These are phyloP conservation scores for Riptortus pedestris DNA, from an alignment of 1,140 invertebrate genomes.

Conservation along the genomic window DNA sequence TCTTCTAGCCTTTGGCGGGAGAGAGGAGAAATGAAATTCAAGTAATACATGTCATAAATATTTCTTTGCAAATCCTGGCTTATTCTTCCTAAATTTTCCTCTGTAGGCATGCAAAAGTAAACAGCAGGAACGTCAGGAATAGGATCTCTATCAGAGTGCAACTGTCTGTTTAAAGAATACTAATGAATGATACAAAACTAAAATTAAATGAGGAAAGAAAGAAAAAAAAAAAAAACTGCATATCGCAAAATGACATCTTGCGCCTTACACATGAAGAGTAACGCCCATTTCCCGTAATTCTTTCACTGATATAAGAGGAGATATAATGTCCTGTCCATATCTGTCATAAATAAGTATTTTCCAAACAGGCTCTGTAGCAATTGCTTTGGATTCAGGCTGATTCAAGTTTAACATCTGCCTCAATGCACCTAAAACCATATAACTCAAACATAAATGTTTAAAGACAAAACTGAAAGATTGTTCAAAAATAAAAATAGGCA, in stretches of 20 bases:
- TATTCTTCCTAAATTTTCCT: conserved; percentile 92
- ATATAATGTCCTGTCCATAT: conserved; percentile 95
- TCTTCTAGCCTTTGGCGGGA: conserved; percentile 90
- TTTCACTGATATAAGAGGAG: conserved; percentile 89
- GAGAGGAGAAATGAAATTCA: conserved; percentile 97
- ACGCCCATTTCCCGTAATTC: conserved; percentile 92
- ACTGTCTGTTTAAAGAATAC: conserved; percentile 42
- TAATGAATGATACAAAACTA: not conserved
- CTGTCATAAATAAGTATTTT: conserved; percentile 94
- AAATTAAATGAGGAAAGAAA: not conserved
- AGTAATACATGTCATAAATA: conserved; percentile 88
- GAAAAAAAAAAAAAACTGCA: not conserved
- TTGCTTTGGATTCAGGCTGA: conserved; percentile 58
- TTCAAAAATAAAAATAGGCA: not conserved
- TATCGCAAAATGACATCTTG: not conserved
- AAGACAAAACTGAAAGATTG: not conserved
- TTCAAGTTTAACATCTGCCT: conserved; percentile 94
- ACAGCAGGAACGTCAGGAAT: conserved; percentile 97
- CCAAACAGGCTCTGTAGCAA: conserved; percentile 78
- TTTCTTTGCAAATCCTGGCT: conserved; percentile 84
- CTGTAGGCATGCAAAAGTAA: conserved; percentile 95
- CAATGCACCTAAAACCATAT: conserved; percentile 54
- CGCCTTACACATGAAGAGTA: conserved; percentile 86
- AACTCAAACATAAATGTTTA: not conserved
- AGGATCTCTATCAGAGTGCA: conserved; percentile 87